A percentile compares a stretch with the other conserved stretches of the same genome.
These are phyloP conservation scores for Euzetes globulus DNA, from an alignment of 2,888 invertebrate species.

Conservation along the genomic window DNA sequence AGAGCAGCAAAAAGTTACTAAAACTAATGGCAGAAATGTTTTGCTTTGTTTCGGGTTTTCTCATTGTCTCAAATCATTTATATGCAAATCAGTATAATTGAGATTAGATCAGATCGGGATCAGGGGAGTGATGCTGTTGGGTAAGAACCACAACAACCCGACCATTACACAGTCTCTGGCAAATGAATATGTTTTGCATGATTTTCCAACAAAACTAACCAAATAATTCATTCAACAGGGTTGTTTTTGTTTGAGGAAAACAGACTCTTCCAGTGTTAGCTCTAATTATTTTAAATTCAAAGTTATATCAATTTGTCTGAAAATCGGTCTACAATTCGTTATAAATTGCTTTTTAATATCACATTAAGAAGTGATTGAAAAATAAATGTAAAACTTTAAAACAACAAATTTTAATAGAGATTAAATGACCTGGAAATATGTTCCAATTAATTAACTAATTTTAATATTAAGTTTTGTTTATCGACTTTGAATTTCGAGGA, in stretches of 20 bases:
- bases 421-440: slow-evolving; percentile 13
- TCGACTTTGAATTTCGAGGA: not conserved
- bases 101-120: not conserved
- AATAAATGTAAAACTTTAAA: not conserved
- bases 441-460: slow-evolving; percentile 8
- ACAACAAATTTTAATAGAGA: not conserved
- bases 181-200: not conserved
- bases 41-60: not conserved
- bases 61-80: slow-evolving; percentile 1
- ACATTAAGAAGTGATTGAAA: not conserved
- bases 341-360: not conserved
- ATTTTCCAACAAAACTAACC: not conserved
- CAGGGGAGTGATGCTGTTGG: not conserved
- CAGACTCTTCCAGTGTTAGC: no score
- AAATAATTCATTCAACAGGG: not conserved
- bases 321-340: not conserved
- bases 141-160: not conserved
- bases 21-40: not conserved
- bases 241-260: no score
- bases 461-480: not conserved
- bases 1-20: not conserved
- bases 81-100: not conserved
- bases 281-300: no score
- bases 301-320: no score
- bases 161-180: not conserved